Base-by-base conservation (phyloP, 2,113 vertebrate species). In the Dasyurus viverrinus region DNA sequence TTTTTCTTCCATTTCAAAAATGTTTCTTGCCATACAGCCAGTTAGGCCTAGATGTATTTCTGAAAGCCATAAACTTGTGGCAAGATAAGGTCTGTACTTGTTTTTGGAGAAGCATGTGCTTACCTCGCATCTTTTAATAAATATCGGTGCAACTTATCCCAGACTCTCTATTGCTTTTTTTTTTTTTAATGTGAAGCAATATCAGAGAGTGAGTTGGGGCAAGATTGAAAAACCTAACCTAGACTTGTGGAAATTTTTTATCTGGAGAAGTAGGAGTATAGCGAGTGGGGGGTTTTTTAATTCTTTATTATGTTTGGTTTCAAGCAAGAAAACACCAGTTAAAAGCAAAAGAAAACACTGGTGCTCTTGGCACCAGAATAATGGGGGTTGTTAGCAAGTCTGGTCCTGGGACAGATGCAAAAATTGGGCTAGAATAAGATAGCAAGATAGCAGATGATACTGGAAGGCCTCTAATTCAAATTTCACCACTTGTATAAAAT, bases 121-220 rank as follows among this genome's bases (percentile, higher is more conserved):
- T 92, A 95, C 46, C 60, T 95, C 89, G 23, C 57, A 96, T 25
- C 27, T 96, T 93, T 96, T 95, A 94, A 93, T 84, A 95, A 95
- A 97, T 8, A 92, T 16, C 92, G 84, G 11, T 92, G 90, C 55
- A 27, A 96, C 94, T 97, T 90, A 55, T n/a, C 53, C 92, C 42
- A 55, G 1, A 60, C 5, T 94, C n/a, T 47, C 47, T 94, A 95
- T 36, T 8, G 25, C 60, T 93, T 48, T 48, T 97, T 93, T n/a
- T n/a, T n/a, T 97, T 96, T 91, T 94, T 95, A 95, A 76, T 19
- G 42, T 23, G n/a, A 84, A 84, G 68, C n/a, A 84, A 84, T 53
- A 92, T 57, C 47, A 94, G 55, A 90, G 16, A 89, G 2, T 76
- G n/a, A 95, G 30, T 90, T 3, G 1, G 46, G 68, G 25, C 89